Percentiles rank a stretch among this genome's conserved stretches.
Conservation (phyloP, 2,797 vertebrate species). For the Harpagifer antarcticus region DNA sequence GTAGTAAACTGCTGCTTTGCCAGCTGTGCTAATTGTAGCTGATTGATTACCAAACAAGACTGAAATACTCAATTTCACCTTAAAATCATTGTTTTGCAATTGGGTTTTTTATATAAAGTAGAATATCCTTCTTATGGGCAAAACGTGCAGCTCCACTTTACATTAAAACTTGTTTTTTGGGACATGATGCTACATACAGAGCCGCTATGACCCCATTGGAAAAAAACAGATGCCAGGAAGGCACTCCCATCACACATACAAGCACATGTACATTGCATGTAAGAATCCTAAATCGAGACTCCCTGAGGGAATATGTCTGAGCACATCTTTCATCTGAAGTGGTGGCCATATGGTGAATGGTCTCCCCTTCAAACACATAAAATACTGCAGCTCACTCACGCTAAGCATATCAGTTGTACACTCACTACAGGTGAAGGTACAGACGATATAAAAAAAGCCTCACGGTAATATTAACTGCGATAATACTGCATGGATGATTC, state of each 20-base stretch:
- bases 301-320: slow-evolving; percentile 68
- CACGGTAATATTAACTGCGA: not conserved
- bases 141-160: slow-evolving; percentile 27
- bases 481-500: not conserved
- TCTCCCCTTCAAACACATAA: slow-evolving; percentile 39
- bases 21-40: slow-evolving; percentile 20
- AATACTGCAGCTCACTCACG: slow-evolving; percentile 40
- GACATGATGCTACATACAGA: slow-evolving; percentile 48
- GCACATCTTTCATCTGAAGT: slow-evolving; percentile 76
- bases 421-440: slow-evolving; percentile 26
- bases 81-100: slow-evolving; percentile 2
- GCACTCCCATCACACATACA: slow-evolving; percentile 64
- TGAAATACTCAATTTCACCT: slow-evolving; percentile 13
- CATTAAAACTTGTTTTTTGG: slow-evolving; percentile 39
- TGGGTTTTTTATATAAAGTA: slow-evolving; percentile 7
- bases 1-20: slow-evolving; percentile 1
- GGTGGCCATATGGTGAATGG: slow-evolving; percentile 72
- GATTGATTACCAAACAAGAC: slow-evolving; percentile 26
- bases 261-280: slow-evolving; percentile 53
- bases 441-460: slow-evolving; percentile 11
- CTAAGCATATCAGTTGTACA: slow-evolving; percentile 35
- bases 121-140: slow-evolving; percentile 19
- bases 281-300: slow-evolving; percentile 64
- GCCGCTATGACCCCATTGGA: slow-evolving; percentile 46
- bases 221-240: slow-evolving; percentile 59